phyloP scores from a whole-genome alignment of 1,140 invertebrate genomes.

The Drosophila nasuta region DNA sequence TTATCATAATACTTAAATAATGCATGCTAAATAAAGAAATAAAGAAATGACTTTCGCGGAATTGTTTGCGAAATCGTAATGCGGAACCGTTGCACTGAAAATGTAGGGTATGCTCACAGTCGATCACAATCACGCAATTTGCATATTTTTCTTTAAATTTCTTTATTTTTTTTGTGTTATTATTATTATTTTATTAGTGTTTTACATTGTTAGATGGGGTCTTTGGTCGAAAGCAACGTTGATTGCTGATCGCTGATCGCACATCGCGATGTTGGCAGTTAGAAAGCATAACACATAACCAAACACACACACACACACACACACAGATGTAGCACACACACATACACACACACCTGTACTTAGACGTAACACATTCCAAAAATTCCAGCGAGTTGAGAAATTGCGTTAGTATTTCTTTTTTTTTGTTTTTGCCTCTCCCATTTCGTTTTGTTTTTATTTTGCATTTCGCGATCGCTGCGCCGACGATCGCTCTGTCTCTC shows the following conservation, averaged over 20 bases:
- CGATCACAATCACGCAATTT: background rate
- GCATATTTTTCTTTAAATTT: conserved; percentile 3
- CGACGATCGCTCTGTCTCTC: background rate
- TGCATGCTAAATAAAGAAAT: no score
- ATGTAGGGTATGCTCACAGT: background rate
- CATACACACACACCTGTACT: conserved; percentile 2
- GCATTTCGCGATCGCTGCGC: conserved; percentile 48
- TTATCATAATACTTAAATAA: no score
- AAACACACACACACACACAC: background rate
- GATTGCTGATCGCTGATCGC: conserved; percentile 43
- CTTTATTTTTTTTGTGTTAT: background rate
- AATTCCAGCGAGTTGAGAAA: conserved; percentile 55
- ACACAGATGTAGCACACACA: background rate
- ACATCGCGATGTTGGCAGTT: conserved; percentile 67
- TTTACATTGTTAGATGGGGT: conserved; percentile 25
- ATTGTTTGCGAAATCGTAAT: conserved; percentile 7
- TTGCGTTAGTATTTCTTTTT: conserved; percentile 17
- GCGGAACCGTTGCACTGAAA: conserved; percentile 5
- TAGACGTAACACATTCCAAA: conserved; percentile 38
- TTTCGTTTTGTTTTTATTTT: conserved; percentile 63
- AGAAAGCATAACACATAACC: conserved; percentile 69
- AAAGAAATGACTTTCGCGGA: no score
- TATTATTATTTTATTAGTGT: conserved; percentile 10
- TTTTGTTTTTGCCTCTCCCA: conserved; percentile 8
- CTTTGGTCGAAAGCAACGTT: conserved; percentile 38